Percentiles rank a stretch among this genome's conserved stretches.
Evolutionary conservation across 2,888 invertebrate genomes (phyloP).

Genomic region (Elgonia sp.): DNA sequence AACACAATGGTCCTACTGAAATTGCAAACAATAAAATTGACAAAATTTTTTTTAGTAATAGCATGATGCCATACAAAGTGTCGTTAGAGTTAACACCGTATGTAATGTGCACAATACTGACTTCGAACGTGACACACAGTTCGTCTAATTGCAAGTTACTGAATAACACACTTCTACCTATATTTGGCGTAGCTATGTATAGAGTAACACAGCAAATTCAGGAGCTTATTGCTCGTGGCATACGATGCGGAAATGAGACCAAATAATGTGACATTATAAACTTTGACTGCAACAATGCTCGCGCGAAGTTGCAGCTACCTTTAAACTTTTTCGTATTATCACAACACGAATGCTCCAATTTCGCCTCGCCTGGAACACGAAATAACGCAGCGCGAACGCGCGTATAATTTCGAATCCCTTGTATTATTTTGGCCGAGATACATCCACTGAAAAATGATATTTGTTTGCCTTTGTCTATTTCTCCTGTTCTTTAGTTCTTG

Average conservation of each 20-base stretch:
- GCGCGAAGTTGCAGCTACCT: slow-evolving; percentile 33
- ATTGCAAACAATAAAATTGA: slow-evolving; percentile 4
- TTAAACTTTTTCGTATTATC: slow-evolving; percentile 59
- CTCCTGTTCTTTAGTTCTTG: neutral
- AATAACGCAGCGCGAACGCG: slow-evolving; percentile 11
- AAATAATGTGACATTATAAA: slow-evolving; percentile 68
- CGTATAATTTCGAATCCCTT: slow-evolving; percentile 10
- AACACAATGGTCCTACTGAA: too few species aligned
- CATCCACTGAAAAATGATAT: slow-evolving; percentile 5
- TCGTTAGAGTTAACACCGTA: slow-evolving; percentile 32
- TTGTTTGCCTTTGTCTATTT: neutral
- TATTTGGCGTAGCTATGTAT: slow-evolving; percentile 42
- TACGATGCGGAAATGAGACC: slow-evolving; percentile 61
- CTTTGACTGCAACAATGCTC: slow-evolving; percentile 55
- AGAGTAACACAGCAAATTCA: slow-evolving; percentile 41
- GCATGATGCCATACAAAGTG: slow-evolving; percentile 11
- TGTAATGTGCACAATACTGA: slow-evolving; percentile 48
- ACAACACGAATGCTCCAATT: slow-evolving; percentile 45
- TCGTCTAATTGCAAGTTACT: slow-evolving; percentile 76
- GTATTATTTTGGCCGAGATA: slow-evolving; percentile 8
- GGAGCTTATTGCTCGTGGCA: slow-evolving; percentile 51
- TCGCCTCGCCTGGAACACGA: neutral
- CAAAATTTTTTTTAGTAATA: neutral
- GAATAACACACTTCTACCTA: slow-evolving; percentile 61
- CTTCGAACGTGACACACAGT: slow-evolving; percentile 78